Evolutionary conservation across 2,113 vertebrate species (phyloP).

Genomic region (Scartelaos histophorus): DNA sequence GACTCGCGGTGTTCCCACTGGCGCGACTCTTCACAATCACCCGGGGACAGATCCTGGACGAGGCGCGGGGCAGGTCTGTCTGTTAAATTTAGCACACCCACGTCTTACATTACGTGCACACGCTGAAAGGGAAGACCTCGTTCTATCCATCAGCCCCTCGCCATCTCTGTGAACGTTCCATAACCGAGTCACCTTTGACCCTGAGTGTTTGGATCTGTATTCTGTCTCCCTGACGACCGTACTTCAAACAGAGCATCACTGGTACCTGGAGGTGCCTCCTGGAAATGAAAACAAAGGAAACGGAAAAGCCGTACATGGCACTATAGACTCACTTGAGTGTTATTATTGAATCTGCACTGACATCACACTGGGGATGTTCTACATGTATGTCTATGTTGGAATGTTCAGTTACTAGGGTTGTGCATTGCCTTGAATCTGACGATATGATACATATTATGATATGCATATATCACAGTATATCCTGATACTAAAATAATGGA

Average conservation of each 20-base stretch:
- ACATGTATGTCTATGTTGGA: too few relatives aligned
- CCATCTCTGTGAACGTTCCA: constrained; percentile 38
- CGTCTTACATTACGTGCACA: constrained; percentile 45
- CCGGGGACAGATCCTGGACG: constrained; percentile 10
- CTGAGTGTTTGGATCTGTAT: constrained; percentile 51
- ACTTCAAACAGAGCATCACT: constrained; percentile 17
- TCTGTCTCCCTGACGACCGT: constrained; percentile 36
- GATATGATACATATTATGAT: too few relatives aligned
- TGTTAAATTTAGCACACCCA: constrained; percentile 50
- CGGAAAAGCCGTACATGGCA: too few relatives aligned
- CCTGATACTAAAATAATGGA: too few relatives aligned
- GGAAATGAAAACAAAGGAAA: neutral
- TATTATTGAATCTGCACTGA: too few relatives aligned
- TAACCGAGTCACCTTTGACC: constrained; percentile 47
- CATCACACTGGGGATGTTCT: too few relatives aligned
- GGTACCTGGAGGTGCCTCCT: neutral
- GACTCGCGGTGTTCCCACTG: constrained; percentile 37
- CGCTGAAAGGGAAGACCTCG: constrained; percentile 36
- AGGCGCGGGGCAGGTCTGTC: constrained; percentile 16
- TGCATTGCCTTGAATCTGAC: too few relatives aligned
- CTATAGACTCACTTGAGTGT: neutral
- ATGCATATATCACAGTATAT: too few relatives aligned
- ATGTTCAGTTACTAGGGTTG: too few relatives aligned
- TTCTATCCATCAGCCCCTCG: constrained; percentile 14
- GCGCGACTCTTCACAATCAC: constrained; percentile 21